A percentile compares a stretch with the other conserved stretches of the same genome.
phyloP scores from a whole-genome alignment of 1,140 invertebrate genomes.

The Hydropsyche tenuis region DNA sequence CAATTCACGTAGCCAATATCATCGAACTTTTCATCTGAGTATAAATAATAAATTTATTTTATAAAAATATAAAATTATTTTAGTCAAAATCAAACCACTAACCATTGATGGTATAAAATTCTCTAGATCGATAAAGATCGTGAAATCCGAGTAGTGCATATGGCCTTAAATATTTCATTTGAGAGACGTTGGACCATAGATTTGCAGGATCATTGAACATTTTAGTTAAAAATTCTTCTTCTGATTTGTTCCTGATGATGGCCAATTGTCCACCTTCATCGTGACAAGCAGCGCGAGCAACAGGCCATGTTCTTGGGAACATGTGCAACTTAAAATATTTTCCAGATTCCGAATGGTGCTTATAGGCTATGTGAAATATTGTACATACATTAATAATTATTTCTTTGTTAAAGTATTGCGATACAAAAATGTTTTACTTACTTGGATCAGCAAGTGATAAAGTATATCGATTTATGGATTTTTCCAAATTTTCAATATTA shows the following conservation, averaged over 20 bases:
- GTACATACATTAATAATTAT: not conserved
- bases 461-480: not conserved
- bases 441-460: not conserved
- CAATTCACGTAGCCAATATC: conserved; percentile 35
- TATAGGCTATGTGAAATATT: not conserved
- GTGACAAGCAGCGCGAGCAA: conserved; percentile 36
- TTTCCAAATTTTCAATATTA: not conserved
- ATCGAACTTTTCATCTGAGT: not conserved
- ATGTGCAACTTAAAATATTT: conserved; percentile 20
- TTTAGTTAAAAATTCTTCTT: conserved; percentile 16
- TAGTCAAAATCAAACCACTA: not conserved
- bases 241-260: conserved; percentile 36
- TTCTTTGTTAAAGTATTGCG: too few relatives aligned
- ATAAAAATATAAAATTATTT: too few relatives aligned
- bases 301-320: conserved; percentile 23
- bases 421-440: not conserved
- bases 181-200: not conserved
- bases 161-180: not conserved
- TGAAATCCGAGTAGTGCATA: conserved; percentile 4
- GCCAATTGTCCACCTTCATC: conserved; percentile 45
- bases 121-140: not conserved
- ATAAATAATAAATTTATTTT: too few relatives aligned
- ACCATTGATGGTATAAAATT: not conserved
- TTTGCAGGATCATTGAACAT: not conserved
- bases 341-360: not conserved